These are phyloP conservation scores for Sminthurides aquaticus DNA, from an alignment of 2,888 invertebrate species.

Conservation along the genomic window DNA sequence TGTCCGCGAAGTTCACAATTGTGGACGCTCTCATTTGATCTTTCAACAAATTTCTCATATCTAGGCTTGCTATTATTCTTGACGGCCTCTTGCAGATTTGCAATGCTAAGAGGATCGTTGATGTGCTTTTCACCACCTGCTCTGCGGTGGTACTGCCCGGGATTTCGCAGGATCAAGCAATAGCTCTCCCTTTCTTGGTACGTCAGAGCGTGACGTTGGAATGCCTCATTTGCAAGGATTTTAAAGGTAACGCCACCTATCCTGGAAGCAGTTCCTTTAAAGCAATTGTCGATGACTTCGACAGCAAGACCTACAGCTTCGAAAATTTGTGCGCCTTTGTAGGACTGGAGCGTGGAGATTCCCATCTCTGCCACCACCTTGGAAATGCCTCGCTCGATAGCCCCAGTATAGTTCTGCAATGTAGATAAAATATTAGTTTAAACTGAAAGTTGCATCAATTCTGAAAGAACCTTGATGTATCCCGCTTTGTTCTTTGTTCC, in stretches of 20 bases:
- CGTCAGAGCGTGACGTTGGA: not conserved
- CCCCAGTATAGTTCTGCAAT: not conserved
- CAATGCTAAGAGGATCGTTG: constrained; percentile 17
- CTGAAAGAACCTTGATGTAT: not conserved
- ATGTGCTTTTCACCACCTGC: constrained; percentile 22
- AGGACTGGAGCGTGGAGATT: constrained; percentile 6
- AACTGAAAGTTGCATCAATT: not conserved
- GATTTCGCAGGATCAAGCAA: not conserved
- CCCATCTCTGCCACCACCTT: constrained; percentile 24
- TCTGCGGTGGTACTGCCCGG: constrained; percentile 8
- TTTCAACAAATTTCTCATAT: not conserved
- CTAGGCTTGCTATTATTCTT: not conserved
- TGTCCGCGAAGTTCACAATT: not conserved
- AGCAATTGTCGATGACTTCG: constrained; percentile 17
- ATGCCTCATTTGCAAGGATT: not conserved
- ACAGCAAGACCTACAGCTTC: constrained; percentile 13
- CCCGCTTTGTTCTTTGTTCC: no score
- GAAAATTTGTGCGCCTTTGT: constrained; percentile 20
- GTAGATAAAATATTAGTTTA: not conserved
- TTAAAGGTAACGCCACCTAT: constrained; percentile 5
- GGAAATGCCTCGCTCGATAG: constrained; percentile 15
- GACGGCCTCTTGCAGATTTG: constrained; percentile 15
- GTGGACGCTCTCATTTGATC: not conserved
- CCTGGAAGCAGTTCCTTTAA: constrained; percentile 6
- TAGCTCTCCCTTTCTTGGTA: not conserved